Percentiles rank a stretch among this genome's conserved stretches.
Conservation (phyloP, 2,113 vertebrate species). For the Pogonocichla stellata region DNA sequence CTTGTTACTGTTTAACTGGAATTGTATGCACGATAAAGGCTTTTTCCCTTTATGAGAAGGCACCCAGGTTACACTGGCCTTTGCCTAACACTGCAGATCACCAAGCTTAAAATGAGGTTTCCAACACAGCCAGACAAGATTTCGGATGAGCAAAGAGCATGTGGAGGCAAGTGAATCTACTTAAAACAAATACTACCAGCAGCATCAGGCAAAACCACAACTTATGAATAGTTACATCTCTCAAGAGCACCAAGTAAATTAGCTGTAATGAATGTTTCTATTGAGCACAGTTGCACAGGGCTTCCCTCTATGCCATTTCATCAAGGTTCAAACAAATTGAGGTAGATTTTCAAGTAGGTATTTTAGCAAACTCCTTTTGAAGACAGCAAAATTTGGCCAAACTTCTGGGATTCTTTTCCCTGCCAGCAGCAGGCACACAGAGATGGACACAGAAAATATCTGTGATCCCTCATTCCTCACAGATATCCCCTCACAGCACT, state of each 20-base stretch:
- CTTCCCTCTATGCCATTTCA: conserved; percentile 28
- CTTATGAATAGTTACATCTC: conserved; percentile 29
- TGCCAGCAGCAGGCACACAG: not conserved
- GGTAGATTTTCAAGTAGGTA: not conserved
- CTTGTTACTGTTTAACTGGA: not conserved
- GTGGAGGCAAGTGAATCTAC: conserved; percentile 44
- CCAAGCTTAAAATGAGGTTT: not conserved
- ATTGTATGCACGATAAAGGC: accelerated
- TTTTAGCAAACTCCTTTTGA: conserved; percentile 7
- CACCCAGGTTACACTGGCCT: not conserved
- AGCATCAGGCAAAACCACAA: conserved; percentile 50
- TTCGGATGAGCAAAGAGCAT: conserved; percentile 28
- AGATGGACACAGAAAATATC: not conserved
- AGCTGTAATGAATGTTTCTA: conserved; percentile 49
- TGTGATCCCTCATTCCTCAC: not conserved
- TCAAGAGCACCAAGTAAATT: conserved; percentile 47
- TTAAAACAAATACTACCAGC: conserved; percentile 53
- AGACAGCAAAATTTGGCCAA: not conserved
- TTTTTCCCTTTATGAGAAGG: not conserved
- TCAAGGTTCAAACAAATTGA: conserved; percentile 20
- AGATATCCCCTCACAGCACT: not conserved
- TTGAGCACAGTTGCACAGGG: conserved; percentile 2
- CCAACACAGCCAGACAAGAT: conserved; percentile 6
- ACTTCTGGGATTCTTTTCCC: not conserved
- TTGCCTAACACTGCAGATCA: not conserved